These are phyloP conservation scores for Cyrtonyx montezumae DNA, from an alignment of 2,113 vertebrate species.

Conservation along the genomic window DNA sequence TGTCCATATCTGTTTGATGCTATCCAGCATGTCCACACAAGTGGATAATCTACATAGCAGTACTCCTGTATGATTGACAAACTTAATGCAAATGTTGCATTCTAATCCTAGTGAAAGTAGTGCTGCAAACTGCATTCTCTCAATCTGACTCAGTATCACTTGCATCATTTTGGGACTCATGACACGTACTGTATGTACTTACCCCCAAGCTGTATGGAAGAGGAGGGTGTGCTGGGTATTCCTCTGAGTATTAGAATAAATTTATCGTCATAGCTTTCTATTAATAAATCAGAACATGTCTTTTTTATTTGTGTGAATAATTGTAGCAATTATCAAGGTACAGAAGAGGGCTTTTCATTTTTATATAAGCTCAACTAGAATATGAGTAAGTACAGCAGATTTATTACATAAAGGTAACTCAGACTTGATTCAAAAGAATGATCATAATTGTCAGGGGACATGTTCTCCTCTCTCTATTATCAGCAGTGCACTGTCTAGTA, in stretches of 20 bases:
- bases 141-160: neutral
- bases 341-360: slow-evolving; percentile 40
- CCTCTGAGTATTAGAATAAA: slow-evolving; percentile 44
- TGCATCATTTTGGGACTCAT: slow-evolving; percentile 3
- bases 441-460: neutral
- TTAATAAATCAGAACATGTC: slow-evolving; percentile 54
- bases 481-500: neutral
- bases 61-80: neutral
- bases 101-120: neutral
- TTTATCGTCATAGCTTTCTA: slow-evolving; percentile 31
- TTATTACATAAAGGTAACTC: slow-evolving; percentile 21
- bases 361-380: slow-evolving; percentile 17
- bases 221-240: slow-evolving; percentile 41
- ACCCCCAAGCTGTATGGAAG: slow-evolving; percentile 37
- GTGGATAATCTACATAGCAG: neutral
- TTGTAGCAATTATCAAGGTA: slow-evolving; percentile 52
- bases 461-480: neutral
- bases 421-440: slow-evolving; percentile 30
- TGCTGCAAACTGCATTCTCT: neutral
- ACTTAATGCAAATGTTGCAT: slow-evolving; percentile 7
- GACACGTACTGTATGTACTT: slow-evolving; percentile 8
- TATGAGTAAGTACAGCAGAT: slow-evolving; percentile 4
- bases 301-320: slow-evolving; percentile 70
- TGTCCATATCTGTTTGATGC: neutral
- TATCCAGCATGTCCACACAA: neutral